Evolutionary conservation across 1,140 invertebrate species (phyloP).

Genomic region (Pseudomyrmex flavicornis): DNA sequence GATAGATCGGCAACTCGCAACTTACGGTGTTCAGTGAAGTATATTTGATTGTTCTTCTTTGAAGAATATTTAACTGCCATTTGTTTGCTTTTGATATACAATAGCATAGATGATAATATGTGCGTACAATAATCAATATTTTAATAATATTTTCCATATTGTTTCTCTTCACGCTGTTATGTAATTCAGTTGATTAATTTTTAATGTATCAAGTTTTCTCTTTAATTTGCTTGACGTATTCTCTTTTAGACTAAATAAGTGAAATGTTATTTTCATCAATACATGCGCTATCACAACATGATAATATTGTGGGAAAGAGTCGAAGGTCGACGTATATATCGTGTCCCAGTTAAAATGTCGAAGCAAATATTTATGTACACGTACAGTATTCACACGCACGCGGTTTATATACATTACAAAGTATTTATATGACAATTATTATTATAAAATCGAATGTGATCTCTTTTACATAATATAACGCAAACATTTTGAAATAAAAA

Average conservation of each 20-base stretch:
- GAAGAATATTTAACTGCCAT: background rate
- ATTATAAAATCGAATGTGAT: too few relatives aligned
- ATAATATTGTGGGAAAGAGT: background rate
- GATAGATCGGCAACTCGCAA: conserved; percentile 86
- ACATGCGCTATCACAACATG: background rate
- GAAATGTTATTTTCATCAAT: conserved; percentile 4
- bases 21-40: conserved; percentile 66
- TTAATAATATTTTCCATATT: too few relatives aligned
- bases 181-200: too few relatives aligned
- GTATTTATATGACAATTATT: too few relatives aligned
- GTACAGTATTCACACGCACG: too few relatives aligned
- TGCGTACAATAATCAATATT: background rate
- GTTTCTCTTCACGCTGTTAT: too few relatives aligned
- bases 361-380: conserved; percentile 1
- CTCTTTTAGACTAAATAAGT: background rate
- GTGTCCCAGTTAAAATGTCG: background rate
- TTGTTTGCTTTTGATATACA: background rate
- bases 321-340: background rate
- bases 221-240: background rate
- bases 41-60: background rate
- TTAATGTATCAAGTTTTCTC: too few relatives aligned
- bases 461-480: too few relatives aligned
- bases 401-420: too few relatives aligned
- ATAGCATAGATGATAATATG: background rate
- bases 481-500: too few relatives aligned